Base-by-base conservation (phyloP, 2,888 invertebrate species). In the Acanthosoma haemorrhoidale region DNA sequence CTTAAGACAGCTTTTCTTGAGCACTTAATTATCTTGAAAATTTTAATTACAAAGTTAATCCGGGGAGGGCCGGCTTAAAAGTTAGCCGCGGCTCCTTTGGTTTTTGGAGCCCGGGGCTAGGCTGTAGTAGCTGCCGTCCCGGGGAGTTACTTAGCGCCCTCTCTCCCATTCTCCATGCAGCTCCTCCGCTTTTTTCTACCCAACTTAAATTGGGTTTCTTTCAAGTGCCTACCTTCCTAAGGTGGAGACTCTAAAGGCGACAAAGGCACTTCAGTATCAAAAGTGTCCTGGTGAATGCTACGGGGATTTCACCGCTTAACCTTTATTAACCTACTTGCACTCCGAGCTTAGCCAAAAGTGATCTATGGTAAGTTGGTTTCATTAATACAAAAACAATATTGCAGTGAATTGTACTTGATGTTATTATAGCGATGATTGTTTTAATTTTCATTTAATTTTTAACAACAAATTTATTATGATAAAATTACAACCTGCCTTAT, bases 1-100 rank as follows among this genome's bases (percentile, higher is more conserved):
- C 51, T 51, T 51, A 51, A 51, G 51, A 51, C 51, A 51, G 51
- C 51, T 51, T 51, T 51, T 25, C 51, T 25, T 51, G 51, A 51
- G 51, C 51, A 25, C 51, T 51, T 51, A 51, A 51, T 51, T 51
- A 51, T 51, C 29, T 51, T 18, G 25, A 25, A 51, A 51, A 51
- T 51, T 51, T 51, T 51, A 51, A 51, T 51, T 51, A 51, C 51
- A 51, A 51, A 51, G 51, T 51, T 51, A 51, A 51, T 51, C 51
- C 51, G 29, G 51, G 51, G 25, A 51, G 25, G 25, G n/a, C 51
- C 51, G 29, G 51, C 51, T 51, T 51, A 51, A 51, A 51, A 51
- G 51, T 51, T 51, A 51, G 51, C n/a, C 51, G 13, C 21, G 51
- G n/a, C 51, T 29, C 51, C 51, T 51, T 51, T 51, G 51, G 51